These are phyloP conservation scores for Dolichotis patagonum DNA, from an alignment of 2,113 vertebrate species.

Conservation along the genomic window DNA sequence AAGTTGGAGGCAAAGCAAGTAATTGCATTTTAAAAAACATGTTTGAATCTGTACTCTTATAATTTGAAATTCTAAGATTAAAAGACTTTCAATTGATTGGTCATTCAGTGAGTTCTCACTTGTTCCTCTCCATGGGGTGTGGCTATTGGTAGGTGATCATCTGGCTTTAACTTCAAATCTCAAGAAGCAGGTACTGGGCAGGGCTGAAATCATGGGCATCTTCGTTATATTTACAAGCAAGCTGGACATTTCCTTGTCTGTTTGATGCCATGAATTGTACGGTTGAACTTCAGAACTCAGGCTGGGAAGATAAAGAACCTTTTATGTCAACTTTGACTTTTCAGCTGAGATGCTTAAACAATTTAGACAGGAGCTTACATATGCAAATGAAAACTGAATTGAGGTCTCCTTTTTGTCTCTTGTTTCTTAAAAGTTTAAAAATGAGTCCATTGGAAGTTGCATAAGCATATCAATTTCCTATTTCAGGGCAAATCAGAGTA, in stretches of 20 bases:
- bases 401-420: not conserved
- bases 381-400: not conserved
- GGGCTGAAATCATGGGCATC: slow-evolving; percentile 57
- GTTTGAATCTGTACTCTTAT: slow-evolving; percentile 22
- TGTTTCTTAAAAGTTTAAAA: not conserved
- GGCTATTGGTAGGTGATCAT: slow-evolving; percentile 81
- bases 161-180: slow-evolving; percentile 80
- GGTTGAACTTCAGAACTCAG: slow-evolving; percentile 63
- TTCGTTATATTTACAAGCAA: slow-evolving; percentile 79
- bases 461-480: slow-evolving; percentile 3
- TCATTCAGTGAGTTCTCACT: slow-evolving; percentile 84
- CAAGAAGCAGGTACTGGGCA: slow-evolving; percentile 82
- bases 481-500: slow-evolving; percentile 61
- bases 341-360: slow-evolving; percentile 29
- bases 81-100: slow-evolving; percentile 83
- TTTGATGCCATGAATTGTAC: slow-evolving; percentile 75
- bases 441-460: not conserved
- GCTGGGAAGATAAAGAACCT: slow-evolving; percentile 58
- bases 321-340: slow-evolving; percentile 55
- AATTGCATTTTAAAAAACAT: slow-evolving; percentile 35
- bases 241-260: slow-evolving; percentile 74
- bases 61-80: slow-evolving; percentile 80
- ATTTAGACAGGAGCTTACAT: not conserved
- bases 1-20: not conserved
- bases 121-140: slow-evolving; percentile 79